phyloP scores from a whole-genome alignment of 2,888 invertebrate genomes.

The Cerastis rubricosa region DNA sequence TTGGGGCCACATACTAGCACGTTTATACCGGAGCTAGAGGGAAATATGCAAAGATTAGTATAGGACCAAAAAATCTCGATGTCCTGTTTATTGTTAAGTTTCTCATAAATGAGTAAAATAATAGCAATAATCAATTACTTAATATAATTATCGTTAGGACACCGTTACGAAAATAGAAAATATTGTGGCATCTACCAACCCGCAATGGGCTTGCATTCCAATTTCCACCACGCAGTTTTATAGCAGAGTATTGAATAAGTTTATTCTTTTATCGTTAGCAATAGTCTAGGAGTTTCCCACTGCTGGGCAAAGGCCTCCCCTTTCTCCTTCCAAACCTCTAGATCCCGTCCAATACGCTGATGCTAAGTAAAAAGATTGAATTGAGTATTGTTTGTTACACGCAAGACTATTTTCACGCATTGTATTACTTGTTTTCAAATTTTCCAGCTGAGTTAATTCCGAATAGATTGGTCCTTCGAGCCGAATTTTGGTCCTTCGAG shows the following conservation, averaged over 20 bases:
- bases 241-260: background rate
- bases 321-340: no score
- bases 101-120: background rate
- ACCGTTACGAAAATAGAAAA: background rate
- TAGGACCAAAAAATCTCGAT: background rate
- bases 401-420: background rate
- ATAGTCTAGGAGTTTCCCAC: no score
- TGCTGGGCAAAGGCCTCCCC: no score
- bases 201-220: background rate
- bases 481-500: background rate
- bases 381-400: background rate
- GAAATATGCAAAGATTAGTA: background rate
- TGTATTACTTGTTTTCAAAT: background rate
- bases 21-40: conserved; percentile 96
- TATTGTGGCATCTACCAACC: background rate
- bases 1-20: conserved; percentile 99
- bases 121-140: background rate
- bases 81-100: background rate
- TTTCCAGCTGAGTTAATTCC: background rate
- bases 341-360: no score
- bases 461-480: background rate
- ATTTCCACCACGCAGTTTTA: background rate
- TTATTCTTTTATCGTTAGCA: no score
- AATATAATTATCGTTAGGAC: background rate
- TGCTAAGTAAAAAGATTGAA: background rate